These are phyloP conservation scores for Xestoiulus laeticollis DNA, from an alignment of 2,888 invertebrate species.

Conservation along the genomic window DNA sequence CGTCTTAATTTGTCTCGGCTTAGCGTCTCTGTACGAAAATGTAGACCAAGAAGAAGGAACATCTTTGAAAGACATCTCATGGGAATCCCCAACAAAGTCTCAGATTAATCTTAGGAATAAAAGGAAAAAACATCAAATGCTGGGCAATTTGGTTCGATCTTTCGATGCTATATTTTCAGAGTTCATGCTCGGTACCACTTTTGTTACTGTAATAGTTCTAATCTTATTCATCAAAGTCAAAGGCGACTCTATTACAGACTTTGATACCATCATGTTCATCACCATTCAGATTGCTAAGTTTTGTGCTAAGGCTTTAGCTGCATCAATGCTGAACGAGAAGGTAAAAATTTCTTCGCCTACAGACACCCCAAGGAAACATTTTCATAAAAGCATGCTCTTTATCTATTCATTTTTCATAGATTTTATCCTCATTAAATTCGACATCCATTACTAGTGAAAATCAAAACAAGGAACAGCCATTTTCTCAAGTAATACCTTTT, in stretches of 20 bases:
- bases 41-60: not conserved
- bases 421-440: not conserved
- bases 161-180: not conserved
- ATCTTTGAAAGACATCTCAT: not conserved
- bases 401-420: not conserved
- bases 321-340: constrained; percentile 4
- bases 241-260: not conserved
- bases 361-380: no score
- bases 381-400: no score
- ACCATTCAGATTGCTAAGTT: not conserved
- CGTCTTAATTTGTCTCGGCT: not conserved
- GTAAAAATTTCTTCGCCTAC: no score
- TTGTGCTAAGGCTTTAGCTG: not conserved
- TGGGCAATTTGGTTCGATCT: not conserved
- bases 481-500: not conserved
- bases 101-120: not conserved
- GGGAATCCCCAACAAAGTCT: not conserved
- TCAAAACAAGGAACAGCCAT: not conserved
- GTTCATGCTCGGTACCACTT: not conserved
- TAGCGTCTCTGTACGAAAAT: not conserved
- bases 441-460: not conserved
- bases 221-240: not conserved
- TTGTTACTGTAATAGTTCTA: not conserved
- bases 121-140: constrained; percentile 2
- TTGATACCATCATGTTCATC: not conserved